These are phyloP conservation scores for Notiomystis cincta DNA, from an alignment of 2,113 vertebrate genomes.

Conservation along the genomic window DNA sequence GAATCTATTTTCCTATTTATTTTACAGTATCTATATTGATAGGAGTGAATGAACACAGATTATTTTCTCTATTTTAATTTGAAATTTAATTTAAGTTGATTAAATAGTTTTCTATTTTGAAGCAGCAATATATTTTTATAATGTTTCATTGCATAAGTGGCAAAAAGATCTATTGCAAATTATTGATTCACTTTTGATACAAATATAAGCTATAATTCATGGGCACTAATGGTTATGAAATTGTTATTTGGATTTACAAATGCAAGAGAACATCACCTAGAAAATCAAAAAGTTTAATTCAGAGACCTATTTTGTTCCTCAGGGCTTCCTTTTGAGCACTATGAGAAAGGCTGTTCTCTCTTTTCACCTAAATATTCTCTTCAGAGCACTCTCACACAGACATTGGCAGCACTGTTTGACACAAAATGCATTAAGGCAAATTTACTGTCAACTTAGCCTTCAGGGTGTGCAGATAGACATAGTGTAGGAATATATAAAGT, in stretches of 20 bases:
- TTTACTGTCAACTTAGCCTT: background rate
- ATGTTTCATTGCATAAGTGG: background rate
- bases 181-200: background rate
- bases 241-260: background rate
- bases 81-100: background rate
- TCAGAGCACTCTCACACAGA: background rate
- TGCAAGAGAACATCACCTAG: background rate
- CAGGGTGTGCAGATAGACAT: background rate
- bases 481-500: background rate
- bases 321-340: background rate
- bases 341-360: background rate
- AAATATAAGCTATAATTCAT: background rate
- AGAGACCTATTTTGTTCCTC: background rate
- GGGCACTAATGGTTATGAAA: background rate
- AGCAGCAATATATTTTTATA: background rate
- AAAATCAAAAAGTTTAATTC: background rate
- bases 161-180: background rate
- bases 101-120: slow-evolving; percentile 3
- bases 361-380: background rate
- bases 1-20: background rate
- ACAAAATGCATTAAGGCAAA: background rate
- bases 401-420: background rate
- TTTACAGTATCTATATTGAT: background rate
- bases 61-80: background rate
- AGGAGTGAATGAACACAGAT: background rate